These are phyloP conservation scores for Zaprionus tsacasi DNA, from an alignment of 1,140 invertebrate species.

Conservation along the genomic window DNA sequence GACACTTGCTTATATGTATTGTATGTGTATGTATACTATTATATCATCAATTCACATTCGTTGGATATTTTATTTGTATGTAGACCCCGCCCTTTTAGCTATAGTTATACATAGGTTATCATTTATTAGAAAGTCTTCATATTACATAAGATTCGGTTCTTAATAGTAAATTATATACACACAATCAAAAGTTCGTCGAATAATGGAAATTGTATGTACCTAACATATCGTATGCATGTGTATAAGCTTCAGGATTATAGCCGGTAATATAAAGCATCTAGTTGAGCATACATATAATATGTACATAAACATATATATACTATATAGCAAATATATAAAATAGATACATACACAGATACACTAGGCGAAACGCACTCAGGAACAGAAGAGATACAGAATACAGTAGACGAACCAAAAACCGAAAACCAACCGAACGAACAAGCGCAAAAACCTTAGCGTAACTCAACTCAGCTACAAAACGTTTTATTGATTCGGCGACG, in stretches of 20 bases:
- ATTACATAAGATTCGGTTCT: slow-evolving; percentile 47
- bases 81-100: slow-evolving; percentile 25
- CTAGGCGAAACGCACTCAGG: slow-evolving; percentile 44
- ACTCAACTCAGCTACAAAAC: slow-evolving; percentile 56
- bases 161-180: slow-evolving; percentile 30
- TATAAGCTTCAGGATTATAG: slow-evolving; percentile 30
- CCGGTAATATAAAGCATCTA: slow-evolving; percentile 73
- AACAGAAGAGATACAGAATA: slow-evolving; percentile 65
- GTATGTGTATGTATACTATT: slow-evolving; percentile 2
- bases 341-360: slow-evolving; percentile 51
- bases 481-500: slow-evolving; percentile 75
- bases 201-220: slow-evolving; percentile 8
- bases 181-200: slow-evolving; percentile 19
- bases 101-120: slow-evolving; percentile 24
- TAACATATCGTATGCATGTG: not conserved
- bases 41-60: slow-evolving; percentile 18
- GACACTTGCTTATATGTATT: not conserved
- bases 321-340: slow-evolving; percentile 21
- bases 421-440: slow-evolving; percentile 70
- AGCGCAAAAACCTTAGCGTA: slow-evolving; percentile 67
- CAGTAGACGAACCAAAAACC: slow-evolving; percentile 53
- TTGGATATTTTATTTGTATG: slow-evolving; percentile 12
- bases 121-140: slow-evolving; percentile 16
- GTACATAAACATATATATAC: slow-evolving; percentile 51
- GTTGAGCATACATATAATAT: slow-evolving; percentile 56